Evolutionary conservation across 2,113 vertebrate species (phyloP).

Genomic region (Tychaedon coryphoeus): DNA sequence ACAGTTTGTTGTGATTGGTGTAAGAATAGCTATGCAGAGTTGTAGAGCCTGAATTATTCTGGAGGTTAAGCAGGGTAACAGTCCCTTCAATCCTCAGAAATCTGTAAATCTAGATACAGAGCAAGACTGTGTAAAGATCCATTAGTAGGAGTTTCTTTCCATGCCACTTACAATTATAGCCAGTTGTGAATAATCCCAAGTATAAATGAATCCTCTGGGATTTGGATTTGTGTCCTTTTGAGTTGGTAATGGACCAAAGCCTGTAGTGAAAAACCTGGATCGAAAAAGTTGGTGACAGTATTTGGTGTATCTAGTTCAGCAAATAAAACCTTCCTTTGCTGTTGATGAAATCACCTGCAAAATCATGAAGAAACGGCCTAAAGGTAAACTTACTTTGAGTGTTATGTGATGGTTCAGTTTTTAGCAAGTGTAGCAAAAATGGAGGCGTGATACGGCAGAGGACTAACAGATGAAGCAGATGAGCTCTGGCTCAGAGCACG

Average conservation of each 20-base stretch:
- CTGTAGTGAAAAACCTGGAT: background rate
- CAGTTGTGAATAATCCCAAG: background rate
- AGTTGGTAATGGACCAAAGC: background rate
- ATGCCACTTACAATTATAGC: background rate
- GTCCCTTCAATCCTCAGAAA: background rate
- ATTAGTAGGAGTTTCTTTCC: background rate
- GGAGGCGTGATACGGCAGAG: background rate
- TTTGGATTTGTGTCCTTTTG: background rate
- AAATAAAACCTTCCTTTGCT: background rate
- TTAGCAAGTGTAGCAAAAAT: background rate
- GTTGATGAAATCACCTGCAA: background rate
- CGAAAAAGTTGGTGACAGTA: background rate
- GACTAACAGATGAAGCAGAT: background rate
- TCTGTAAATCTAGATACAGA: background rate
- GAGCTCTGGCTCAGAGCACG: background rate
- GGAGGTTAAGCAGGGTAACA: background rate
- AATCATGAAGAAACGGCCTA: background rate
- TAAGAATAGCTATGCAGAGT: background rate
- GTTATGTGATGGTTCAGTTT: background rate
- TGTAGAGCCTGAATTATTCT: background rate
- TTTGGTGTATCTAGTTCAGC: background rate
- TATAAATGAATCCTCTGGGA: background rate
- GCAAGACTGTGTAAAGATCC: background rate
- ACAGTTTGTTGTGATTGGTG: background rate
- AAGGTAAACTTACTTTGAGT: background rate